phyloP scores from a whole-genome alignment of 2,113 vertebrate genomes.

The Zosterops pallidus region DNA sequence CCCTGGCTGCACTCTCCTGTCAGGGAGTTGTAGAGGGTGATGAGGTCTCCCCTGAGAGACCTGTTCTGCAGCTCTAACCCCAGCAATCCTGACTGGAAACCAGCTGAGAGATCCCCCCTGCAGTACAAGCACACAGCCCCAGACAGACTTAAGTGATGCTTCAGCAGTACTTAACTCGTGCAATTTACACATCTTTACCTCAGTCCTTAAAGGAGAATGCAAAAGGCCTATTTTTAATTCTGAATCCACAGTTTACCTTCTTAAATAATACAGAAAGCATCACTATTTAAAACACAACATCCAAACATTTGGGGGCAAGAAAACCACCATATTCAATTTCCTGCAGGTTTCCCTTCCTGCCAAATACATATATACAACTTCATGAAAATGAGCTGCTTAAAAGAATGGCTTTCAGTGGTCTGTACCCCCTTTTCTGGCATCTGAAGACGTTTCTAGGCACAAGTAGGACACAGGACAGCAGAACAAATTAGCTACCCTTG shows the following conservation, averaged over 20 bases:
- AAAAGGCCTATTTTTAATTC: neutral
- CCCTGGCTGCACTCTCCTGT: too few species aligned
- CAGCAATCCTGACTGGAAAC: neutral
- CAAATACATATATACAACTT: neutral
- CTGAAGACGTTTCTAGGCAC: neutral
- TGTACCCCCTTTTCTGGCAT: neutral
- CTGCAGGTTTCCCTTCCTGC: neutral
- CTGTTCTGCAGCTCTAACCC: neutral
- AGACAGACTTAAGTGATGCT: rapidly evolving
- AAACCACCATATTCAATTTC: neutral
- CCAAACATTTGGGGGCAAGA: neutral
- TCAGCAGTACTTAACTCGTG: neutral
- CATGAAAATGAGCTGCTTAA: neutral
- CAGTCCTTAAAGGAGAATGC: neutral
- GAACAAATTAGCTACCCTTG: neutral
- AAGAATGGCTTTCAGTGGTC: neutral
- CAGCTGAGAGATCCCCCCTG: neutral
- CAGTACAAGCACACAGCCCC: neutral
- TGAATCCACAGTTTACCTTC: neutral
- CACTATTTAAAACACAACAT: neutral
- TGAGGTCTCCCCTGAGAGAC: too few species aligned
- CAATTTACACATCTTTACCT: neutral
- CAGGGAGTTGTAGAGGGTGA: too few species aligned
- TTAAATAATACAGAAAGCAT: neutral
- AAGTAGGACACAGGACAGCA: neutral